A percentile compares a stretch with the other conserved stretches of the same genome.
Conservation (phyloP, 1,140 invertebrate genomes). For the Stenopsyche tienmushanensis region DNA sequence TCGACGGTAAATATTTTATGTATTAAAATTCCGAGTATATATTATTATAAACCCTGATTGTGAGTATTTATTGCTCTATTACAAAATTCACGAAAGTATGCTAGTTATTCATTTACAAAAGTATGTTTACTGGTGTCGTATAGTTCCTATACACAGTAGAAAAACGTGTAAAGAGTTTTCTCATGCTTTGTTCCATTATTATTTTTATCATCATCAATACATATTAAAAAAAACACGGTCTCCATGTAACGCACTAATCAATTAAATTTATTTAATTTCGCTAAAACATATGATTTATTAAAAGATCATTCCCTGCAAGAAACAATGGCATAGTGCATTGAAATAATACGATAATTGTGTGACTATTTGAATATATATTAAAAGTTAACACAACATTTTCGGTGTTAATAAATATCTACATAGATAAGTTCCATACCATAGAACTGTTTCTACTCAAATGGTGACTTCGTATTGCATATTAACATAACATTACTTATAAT, state of each 20-base stretch:
- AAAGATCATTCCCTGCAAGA: not conserved
- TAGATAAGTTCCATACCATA: constrained; percentile 1
- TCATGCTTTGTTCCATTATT: no score
- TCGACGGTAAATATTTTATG: no score
- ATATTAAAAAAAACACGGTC: no score
- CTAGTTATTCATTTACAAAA: no score
- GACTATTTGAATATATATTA: not conserved
- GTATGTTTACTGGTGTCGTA: no score
- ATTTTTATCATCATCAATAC: no score
- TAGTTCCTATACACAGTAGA: no score
- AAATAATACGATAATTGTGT: not conserved
- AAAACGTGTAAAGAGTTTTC: no score
- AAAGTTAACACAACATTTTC: not conserved
- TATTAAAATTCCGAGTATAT: no score
- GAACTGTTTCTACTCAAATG: constrained; percentile 30
- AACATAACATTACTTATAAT: constrained; percentile 26
- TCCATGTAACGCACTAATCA: no score
- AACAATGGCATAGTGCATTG: not conserved
- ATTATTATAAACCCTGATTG: not conserved
- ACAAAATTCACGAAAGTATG: not conserved
- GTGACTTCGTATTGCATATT: constrained; percentile 12
- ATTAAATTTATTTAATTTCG: not conserved
- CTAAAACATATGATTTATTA: not conserved
- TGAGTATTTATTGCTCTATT: not conserved
- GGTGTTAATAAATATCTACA: not conserved